Conservation (phyloP, 2,888 invertebrate genomes). For the Pachydiplax longipennis region DNA sequence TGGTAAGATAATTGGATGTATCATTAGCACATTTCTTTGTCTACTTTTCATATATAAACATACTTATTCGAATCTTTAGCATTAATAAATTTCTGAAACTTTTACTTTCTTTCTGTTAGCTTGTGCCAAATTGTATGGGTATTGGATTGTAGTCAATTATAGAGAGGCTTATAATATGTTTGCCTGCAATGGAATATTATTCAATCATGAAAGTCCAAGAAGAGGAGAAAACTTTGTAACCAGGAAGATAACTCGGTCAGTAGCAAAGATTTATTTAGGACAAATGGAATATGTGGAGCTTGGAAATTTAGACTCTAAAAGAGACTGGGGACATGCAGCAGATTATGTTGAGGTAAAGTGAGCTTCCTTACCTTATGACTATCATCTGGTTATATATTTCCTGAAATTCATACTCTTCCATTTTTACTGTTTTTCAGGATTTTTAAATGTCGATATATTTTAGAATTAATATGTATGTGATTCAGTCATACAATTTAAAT, state of each 20-base stretch:
- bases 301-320: slow-evolving; percentile 92
- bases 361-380: not conserved
- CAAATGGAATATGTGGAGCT: slow-evolving; percentile 85
- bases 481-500: not conserved
- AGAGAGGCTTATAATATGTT: slow-evolving; percentile 95
- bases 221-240: slow-evolving; percentile 99
- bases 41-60: too few relatives aligned
- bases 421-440: not conserved
- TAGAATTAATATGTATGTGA: not conserved
- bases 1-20: slow-evolving; percentile 67
- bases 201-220: slow-evolving; percentile 96
- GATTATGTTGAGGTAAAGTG: slow-evolving; percentile 87
- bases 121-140: slow-evolving; percentile 94
- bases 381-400: too few relatives aligned
- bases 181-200: slow-evolving; percentile 94
- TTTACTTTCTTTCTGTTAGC: slow-evolving; percentile 66
- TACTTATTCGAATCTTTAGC: too few relatives aligned
- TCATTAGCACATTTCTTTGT: too few relatives aligned
- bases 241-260: slow-evolving; percentile 94
- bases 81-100: not conserved
- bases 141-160: slow-evolving; percentile 96
- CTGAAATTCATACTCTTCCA: too few relatives aligned
- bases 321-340: slow-evolving; percentile 98
- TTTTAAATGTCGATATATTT: not conserved
- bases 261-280: slow-evolving; percentile 93